Evolutionary conservation across 2,888 invertebrate genomes (phyloP).

Genomic region (Melitaea athalia): DNA sequence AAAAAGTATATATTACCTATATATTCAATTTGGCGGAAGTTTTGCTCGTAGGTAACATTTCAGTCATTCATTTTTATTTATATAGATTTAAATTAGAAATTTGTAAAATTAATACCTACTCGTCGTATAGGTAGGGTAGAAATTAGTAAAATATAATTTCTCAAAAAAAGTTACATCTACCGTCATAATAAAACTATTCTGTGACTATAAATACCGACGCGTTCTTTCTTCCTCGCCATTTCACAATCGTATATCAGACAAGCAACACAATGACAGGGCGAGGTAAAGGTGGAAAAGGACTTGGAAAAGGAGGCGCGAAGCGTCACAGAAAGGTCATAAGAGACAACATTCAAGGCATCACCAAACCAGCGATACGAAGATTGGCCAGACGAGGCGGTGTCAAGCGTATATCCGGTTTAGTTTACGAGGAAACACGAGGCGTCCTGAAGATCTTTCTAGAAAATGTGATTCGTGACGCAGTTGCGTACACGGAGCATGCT

Average conservation of each 20-base stretch:
- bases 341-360: slow-evolving; percentile 91
- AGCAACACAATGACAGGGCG: slow-evolving; percentile 86
- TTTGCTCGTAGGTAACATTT: too few relatives aligned
- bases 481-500: slow-evolving; percentile 93
- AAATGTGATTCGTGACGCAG: slow-evolving; percentile 92
- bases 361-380: slow-evolving; percentile 89
- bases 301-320: slow-evolving; percentile 91
- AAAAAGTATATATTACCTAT: too few relatives aligned
- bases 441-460: slow-evolving; percentile 91
- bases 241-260: neutral
- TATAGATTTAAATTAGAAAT: too few relatives aligned
- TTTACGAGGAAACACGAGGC: slow-evolving; percentile 91
- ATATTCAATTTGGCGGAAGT: too few relatives aligned
- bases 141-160: too few relatives aligned
- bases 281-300: slow-evolving; percentile 90
- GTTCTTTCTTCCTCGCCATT: neutral
- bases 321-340: slow-evolving; percentile 91
- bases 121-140: neutral
- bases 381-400: slow-evolving; percentile 88
- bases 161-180: slow-evolving; percentile 4
- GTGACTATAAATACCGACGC: slow-evolving; percentile 11
- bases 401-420: slow-evolving; percentile 87
- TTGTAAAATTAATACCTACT: too few relatives aligned
- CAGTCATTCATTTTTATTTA: too few relatives aligned
- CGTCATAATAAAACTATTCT: neutral